Evolutionary conservation across 1,140 invertebrate species (phyloP).

Genomic region (Drosophila ambigua): DNA sequence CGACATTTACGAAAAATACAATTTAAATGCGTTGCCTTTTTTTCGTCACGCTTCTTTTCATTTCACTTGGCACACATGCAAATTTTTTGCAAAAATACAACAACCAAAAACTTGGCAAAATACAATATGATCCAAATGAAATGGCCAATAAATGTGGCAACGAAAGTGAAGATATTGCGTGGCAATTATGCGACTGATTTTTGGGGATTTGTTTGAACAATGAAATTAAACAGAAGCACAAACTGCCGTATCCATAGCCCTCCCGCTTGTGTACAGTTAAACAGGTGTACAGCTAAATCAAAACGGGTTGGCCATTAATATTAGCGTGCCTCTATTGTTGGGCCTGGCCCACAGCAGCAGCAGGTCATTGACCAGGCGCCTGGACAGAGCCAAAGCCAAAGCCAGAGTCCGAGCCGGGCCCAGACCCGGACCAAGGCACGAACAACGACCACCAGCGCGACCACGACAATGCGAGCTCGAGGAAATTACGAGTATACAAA

Average conservation of each 20-base stretch:
- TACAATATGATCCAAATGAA: constrained; percentile 30
- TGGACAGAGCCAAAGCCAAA: no score
- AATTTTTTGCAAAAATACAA: constrained; percentile 45
- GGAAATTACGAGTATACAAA: constrained; percentile 15
- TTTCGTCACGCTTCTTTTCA: constrained; percentile 39
- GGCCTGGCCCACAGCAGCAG: constrained; percentile 14
- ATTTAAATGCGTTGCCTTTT: constrained; percentile 42
- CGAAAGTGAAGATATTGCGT: constrained; percentile 61
- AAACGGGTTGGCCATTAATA: constrained; percentile 54
- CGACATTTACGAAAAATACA: constrained; percentile 19
- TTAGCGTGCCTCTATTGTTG: constrained; percentile 64
- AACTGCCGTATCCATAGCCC: constrained; percentile 4
- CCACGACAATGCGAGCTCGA: constrained; percentile 32
- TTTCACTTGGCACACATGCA: constrained; percentile 62
- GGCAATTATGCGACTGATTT: constrained; percentile 56
- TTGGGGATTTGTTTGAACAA: constrained; percentile 30
- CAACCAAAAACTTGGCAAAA: constrained; percentile 39
- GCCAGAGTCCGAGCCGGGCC: no score
- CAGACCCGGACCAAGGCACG: constrained; percentile 12
- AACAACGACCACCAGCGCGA: constrained; percentile 28
- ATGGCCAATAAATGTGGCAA: constrained; percentile 26
- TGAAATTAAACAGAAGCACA: constrained; percentile 25
- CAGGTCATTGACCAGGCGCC: constrained; percentile 57
- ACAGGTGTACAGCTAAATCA: constrained; percentile 13
- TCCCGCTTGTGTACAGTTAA: constrained; percentile 27